These are phyloP conservation scores for Acleris cristana DNA, from an alignment of 2,888 invertebrate species.

Conservation along the genomic window DNA sequence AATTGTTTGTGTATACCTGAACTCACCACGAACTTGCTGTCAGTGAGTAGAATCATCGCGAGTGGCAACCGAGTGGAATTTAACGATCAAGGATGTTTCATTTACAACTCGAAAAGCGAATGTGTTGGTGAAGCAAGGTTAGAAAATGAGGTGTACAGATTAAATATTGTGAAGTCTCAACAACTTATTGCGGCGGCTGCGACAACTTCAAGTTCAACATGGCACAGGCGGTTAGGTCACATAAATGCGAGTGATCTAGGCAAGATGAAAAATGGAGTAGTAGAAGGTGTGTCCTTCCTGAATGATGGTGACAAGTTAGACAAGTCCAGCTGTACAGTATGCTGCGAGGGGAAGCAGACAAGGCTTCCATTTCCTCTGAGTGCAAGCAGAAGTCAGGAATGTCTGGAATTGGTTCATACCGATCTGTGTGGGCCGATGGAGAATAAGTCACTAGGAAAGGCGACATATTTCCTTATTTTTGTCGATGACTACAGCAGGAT, in stretches of 20 bases:
- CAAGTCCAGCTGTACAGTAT: slow-evolving; percentile 24
- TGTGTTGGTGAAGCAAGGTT: too few species aligned
- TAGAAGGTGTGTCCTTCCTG: slow-evolving; percentile 9
- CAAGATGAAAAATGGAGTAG: slow-evolving; percentile 19
- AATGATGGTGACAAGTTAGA: background rate
- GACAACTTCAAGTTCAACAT: too few species aligned
- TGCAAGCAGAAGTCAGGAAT: slow-evolving; percentile 19
- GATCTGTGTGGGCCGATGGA: too few species aligned
- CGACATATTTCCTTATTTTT: slow-evolving; percentile 47
- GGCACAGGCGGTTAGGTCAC: background rate
- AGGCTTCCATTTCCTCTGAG: slow-evolving; percentile 38
- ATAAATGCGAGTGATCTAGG: background rate
- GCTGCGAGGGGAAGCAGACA: slow-evolving; percentile 44
- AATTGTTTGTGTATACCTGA: too few species aligned
- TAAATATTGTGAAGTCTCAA: background rate
- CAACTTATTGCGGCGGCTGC: background rate
- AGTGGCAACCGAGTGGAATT: too few species aligned
- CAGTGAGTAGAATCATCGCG: too few species aligned
- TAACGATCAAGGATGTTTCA: slow-evolving; percentile 6
- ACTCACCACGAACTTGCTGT: too few species aligned
- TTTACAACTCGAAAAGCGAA: background rate
- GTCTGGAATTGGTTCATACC: slow-evolving; percentile 30
- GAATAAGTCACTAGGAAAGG: slow-evolving; percentile 1
- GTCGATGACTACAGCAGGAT: slow-evolving; percentile 50
- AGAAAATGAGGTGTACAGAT: too few species aligned